phyloP scores from a whole-genome alignment of 2,888 invertebrate genomes.

The Augiades crinisus region DNA sequence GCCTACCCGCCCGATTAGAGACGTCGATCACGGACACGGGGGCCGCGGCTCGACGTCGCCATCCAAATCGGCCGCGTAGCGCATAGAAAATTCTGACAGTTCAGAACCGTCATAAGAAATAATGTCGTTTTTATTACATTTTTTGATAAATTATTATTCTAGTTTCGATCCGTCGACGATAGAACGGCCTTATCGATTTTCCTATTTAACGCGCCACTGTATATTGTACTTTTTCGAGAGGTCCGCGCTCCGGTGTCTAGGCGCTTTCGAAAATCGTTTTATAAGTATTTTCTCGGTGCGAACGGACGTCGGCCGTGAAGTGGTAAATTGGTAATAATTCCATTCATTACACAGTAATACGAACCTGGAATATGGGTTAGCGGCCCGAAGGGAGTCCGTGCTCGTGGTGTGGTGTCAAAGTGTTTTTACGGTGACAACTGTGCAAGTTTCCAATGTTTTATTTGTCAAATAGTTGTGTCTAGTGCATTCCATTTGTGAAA shows the following conservation, averaged over 20 bases:
- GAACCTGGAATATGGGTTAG: conserved; percentile 77
- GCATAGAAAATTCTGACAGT: conserved; percentile 78
- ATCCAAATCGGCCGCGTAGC: conserved; percentile 39
- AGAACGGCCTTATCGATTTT: conserved; percentile 77
- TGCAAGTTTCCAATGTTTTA: conserved; percentile 57
- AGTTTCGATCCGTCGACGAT: conserved; percentile 68
- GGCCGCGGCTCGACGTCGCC: conserved; percentile 7
- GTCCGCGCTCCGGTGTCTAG: conserved; percentile 66
- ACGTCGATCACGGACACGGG: conserved; percentile 24
- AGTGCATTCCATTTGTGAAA: conserved; percentile 54
- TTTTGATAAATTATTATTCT: conserved; percentile 80
- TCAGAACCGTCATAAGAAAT: conserved; percentile 73
- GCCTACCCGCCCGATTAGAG: conserved; percentile 56
- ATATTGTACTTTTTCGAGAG: conserved; percentile 78
- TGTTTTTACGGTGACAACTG: conserved; percentile 48
- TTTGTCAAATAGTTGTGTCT: conserved; percentile 49
- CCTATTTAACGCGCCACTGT: conserved; percentile 73
- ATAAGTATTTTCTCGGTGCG: conserved; percentile 68
- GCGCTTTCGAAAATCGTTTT: conserved; percentile 79
- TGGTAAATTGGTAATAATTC: conserved; percentile 79
- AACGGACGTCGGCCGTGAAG: conserved; percentile 70
- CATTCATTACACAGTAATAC: conserved; percentile 75
- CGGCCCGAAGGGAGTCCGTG: conserved; percentile 54
- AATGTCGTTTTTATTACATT: conserved; percentile 81
- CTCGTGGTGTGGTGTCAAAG: conserved; percentile 53